phyloP scores from a whole-genome alignment of 1,140 invertebrate species.

The Polyergus mexicanus region DNA sequence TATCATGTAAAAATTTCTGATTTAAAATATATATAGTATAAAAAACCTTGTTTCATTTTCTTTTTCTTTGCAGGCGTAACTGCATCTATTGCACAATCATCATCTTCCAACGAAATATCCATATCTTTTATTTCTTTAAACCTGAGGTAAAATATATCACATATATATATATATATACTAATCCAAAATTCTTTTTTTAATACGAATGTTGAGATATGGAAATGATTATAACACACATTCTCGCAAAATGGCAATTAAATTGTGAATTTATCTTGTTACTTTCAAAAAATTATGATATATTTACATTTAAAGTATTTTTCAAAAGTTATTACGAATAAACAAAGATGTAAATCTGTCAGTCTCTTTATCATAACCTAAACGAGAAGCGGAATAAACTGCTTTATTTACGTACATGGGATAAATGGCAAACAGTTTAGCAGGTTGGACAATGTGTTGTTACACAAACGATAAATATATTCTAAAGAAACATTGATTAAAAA shows the following conservation, averaged over 20 bases:
- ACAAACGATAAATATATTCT: not conserved
- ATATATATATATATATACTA: not conserved
- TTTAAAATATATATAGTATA: not conserved
- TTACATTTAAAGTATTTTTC: not conserved
- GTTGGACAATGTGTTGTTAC: not conserved
- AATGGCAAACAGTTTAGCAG: not conserved
- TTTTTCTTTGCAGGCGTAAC: constrained; percentile 72
- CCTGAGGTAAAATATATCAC: constrained; percentile 1
- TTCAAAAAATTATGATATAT: not conserved
- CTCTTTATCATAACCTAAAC: constrained; percentile 65
- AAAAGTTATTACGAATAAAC: constrained; percentile 31
- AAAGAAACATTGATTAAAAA: not conserved
- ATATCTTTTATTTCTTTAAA: constrained; percentile 69
- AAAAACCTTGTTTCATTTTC: constrained; percentile 82
- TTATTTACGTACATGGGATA: too few relatives aligned
- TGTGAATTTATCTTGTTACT: constrained; percentile 13
- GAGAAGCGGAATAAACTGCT: not conserved
- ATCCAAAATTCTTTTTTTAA: constrained; percentile 1
- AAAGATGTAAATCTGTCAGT: constrained; percentile 62
- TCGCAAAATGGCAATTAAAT: constrained; percentile 39
- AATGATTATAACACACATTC: constrained; percentile 21
- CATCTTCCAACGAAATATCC: constrained; percentile 64
- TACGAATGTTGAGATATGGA: not conserved
- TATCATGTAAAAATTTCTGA: too few relatives aligned
- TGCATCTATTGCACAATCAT: constrained; percentile 69